These are phyloP conservation scores for Antheraea yamamai DNA, from an alignment of 2,888 invertebrate species.

Conservation along the genomic window DNA sequence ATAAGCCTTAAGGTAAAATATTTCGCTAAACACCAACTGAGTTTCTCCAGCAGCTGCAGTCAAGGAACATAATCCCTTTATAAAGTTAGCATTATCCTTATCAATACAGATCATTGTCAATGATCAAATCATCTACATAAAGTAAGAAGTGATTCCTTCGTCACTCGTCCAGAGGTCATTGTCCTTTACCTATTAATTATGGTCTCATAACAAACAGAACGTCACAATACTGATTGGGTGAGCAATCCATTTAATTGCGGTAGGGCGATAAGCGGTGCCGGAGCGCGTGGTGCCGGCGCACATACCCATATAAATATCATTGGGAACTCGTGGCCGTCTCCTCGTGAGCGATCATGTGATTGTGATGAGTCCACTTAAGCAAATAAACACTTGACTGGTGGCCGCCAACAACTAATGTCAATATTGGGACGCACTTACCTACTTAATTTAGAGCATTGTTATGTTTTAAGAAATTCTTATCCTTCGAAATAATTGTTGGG, in stretches of 20 bases:
- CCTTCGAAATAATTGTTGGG: not conserved
- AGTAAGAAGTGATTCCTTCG: not conserved
- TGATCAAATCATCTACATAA: not conserved
- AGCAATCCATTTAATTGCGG: slow-evolving; percentile 58
- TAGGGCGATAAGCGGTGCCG: slow-evolving; percentile 53
- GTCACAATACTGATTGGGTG: slow-evolving; percentile 52
- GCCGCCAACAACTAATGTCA: slow-evolving; percentile 55
- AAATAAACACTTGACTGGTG: slow-evolving; percentile 67
- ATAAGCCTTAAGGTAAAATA: no score
- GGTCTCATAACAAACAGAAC: slow-evolving; percentile 48
- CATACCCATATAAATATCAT: slow-evolving; percentile 56
- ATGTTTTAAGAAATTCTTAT: not conserved
- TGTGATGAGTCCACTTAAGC: slow-evolving; percentile 78
- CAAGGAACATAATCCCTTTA: not conserved
- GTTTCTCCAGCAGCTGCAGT: not conserved
- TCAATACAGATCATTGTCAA: not conserved
- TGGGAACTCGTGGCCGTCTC: slow-evolving; percentile 70
- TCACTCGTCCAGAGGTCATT: slow-evolving; percentile 43
- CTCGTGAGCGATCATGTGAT: slow-evolving; percentile 77
- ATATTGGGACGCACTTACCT: slow-evolving; percentile 52
- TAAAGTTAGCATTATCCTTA: not conserved
- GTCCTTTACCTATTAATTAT: slow-evolving; percentile 59
- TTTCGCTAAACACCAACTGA: no score
- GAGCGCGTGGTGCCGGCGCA: slow-evolving; percentile 46
- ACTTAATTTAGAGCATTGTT: slow-evolving; percentile 21